Conservation (phyloP, 2,113 vertebrate genomes). For the Rhadina sibilatrix region DNA sequence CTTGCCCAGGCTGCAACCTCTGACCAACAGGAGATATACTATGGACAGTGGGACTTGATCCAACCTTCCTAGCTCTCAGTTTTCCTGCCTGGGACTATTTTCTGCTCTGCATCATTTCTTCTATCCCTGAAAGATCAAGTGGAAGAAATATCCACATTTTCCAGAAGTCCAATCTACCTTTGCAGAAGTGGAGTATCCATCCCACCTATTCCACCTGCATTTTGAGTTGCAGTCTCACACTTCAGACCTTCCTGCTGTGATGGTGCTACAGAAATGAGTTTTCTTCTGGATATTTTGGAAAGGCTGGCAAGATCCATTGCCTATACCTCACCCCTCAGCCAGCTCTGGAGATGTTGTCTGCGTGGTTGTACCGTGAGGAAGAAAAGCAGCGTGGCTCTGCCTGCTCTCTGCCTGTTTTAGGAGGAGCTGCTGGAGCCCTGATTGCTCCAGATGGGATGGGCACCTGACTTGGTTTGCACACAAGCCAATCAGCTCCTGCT, state of each 20-base stretch:
- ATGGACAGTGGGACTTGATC: background rate
- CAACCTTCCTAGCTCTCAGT: background rate
- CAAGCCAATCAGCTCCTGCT: background rate
- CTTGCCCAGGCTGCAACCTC: background rate
- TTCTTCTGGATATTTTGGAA: background rate
- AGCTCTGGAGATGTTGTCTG: background rate
- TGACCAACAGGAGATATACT: background rate
- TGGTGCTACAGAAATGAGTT: background rate
- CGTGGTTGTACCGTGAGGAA: background rate
- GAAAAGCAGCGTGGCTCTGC: background rate
- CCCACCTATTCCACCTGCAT: background rate
- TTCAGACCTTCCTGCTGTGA: background rate
- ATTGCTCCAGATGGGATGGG: background rate
- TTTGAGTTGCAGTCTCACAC: background rate
- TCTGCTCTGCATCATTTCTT: background rate
- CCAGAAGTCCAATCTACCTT: background rate
- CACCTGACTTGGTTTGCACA: background rate
- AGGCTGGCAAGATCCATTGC: background rate
- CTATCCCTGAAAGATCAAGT: background rate
- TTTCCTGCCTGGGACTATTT: background rate
- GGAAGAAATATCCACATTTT: background rate
- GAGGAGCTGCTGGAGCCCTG: background rate
- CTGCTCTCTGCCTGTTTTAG: background rate
- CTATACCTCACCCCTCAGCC: background rate
- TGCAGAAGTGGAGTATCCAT: background rate